phyloP scores from a whole-genome alignment of 2,888 invertebrate genomes.

The Petrolisthes manimaculis region DNA sequence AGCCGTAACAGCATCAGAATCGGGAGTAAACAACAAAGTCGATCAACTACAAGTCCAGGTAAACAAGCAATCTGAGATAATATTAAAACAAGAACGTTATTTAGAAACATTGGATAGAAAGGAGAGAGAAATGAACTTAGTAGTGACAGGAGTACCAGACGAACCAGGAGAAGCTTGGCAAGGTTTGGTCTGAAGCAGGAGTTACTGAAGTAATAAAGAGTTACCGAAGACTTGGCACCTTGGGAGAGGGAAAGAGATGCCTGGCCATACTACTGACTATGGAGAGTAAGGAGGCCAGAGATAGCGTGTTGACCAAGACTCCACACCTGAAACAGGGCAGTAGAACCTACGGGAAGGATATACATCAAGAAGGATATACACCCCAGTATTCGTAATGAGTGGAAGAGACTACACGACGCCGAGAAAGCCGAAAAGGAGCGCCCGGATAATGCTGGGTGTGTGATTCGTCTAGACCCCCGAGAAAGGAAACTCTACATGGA shows the following conservation, averaged over 20 bases:
- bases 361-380: too few species aligned
- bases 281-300: too few species aligned
- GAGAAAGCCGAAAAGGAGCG: slow-evolving; percentile 10
- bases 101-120: slow-evolving; percentile 5
- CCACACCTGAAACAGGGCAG: too few species aligned
- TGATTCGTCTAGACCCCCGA: not conserved
- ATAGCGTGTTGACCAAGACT: too few species aligned
- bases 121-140: slow-evolving; percentile 12
- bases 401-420: too few species aligned
- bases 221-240: not conserved
- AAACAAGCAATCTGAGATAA: slow-evolving; percentile 12
- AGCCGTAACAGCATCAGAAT: not conserved
- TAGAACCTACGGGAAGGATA: too few species aligned
- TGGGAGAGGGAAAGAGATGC: not conserved
- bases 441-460: slow-evolving; percentile 2
- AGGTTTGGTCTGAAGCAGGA: not conserved
- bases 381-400: too few species aligned
- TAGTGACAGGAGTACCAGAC: slow-evolving; percentile 19
- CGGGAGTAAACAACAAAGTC: not conserved
- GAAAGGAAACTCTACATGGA: slow-evolving; percentile 16
- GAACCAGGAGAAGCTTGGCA: not conserved
- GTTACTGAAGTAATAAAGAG: not conserved
- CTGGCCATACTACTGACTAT: not conserved
- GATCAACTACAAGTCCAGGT: slow-evolving; percentile 11
- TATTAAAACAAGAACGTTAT: slow-evolving; percentile 21